Evolutionary conservation across 2,888 invertebrate species (phyloP), one percentile per base, ranked within the genome.

Genomic region (Hecatera dysodea): DNA sequence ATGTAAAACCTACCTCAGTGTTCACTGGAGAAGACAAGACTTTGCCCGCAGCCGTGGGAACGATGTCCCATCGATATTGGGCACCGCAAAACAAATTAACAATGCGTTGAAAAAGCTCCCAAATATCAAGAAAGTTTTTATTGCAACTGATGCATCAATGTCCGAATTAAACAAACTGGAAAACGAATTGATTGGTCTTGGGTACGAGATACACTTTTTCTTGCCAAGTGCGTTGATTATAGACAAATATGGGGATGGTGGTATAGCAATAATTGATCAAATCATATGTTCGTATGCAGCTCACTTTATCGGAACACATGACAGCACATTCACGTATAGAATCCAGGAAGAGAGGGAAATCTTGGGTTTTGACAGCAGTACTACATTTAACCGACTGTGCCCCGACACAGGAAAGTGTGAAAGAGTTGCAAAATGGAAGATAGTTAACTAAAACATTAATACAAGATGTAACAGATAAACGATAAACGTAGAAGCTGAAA

Each of bases 271-370:
- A 68, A 97, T 99, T 62, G 99, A 99, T 90, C 99, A 99, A 96
- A 98, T 99, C 87, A 98, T 99, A 83, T 99, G 99, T 93, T 98
- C 99, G 0, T 97, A 98, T 92, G 98, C 99, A 0, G 97, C 97
- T 81, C 97, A 97, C 90, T 99, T 99, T 89, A 97, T 99, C 50
- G 99, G 99, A 15, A 99, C 99, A 0, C 97, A 98, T 90, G 99
- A 99, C 85, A 99, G 99, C 73, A 99, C 99, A 0, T 99, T 99
- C 93, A 98, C 99, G 0, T 99, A 98, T 91, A 97, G 99, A 69
- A 99, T 99, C 82, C 99, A 99, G 94, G 99, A 99, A 91, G 99
- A 99, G 90, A 96, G 99, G 36, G 99, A 99, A 94, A 99, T 99
- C 75, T 91, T 99, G 55, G 99, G 99, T 1, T 99, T 99, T 92